These are phyloP conservation scores for Zhuqinia jingwanae DNA, from an alignment of 2,888 invertebrate species.

Conservation along the genomic window DNA sequence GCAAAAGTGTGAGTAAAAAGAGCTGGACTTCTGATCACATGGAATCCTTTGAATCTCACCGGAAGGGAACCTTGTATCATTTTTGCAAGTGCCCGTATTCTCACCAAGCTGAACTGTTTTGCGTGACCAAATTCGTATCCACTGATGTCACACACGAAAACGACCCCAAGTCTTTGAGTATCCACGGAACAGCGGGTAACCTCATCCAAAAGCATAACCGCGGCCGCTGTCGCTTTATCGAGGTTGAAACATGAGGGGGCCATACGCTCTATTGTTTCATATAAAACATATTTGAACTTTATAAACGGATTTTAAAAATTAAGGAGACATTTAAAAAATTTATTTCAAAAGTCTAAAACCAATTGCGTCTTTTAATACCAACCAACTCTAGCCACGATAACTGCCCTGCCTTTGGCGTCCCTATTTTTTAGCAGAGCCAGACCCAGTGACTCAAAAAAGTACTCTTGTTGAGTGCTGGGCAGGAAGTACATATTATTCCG, in stretches of 20 bases:
- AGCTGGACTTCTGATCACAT: not conserved
- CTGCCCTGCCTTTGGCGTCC: conserved; percentile 7
- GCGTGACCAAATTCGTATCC: not conserved
- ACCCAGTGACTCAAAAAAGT: not conserved
- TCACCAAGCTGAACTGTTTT: not conserved
- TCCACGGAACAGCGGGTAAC: not conserved
- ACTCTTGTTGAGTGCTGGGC: not conserved
- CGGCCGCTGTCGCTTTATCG: not conserved
- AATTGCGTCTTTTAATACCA: too few species aligned
- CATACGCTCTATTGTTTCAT: not conserved
- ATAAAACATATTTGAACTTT: not conserved
- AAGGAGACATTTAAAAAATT: too few species aligned
- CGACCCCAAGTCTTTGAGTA: not conserved
- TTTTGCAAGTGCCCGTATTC: not conserved
- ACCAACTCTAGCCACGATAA: not conserved
- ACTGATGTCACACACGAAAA: not conserved
- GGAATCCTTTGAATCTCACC: not conserved
- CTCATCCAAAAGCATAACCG: not conserved
- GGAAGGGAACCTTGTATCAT: not conserved
- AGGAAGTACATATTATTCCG: not conserved
- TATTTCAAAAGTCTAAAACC: too few species aligned
- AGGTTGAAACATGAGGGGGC: not conserved
- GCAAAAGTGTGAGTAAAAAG: not conserved
- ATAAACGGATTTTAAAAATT: not conserved
- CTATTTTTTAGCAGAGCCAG: not conserved